Percentiles rank a stretch among this genome's conserved stretches.
phyloP scores from a whole-genome alignment of 1,140 invertebrate genomes.

The Drosophila sproati region DNA sequence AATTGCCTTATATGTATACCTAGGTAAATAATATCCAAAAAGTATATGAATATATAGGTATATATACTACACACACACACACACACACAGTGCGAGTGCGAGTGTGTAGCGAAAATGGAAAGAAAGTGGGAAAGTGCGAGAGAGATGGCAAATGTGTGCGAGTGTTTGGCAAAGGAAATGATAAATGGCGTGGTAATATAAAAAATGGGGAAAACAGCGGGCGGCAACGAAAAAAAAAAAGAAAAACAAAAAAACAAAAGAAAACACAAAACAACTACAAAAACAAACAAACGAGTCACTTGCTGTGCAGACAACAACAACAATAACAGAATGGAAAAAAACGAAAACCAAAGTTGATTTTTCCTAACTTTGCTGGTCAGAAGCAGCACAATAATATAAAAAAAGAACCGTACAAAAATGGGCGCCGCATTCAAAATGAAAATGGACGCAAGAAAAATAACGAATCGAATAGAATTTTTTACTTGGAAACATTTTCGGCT shows the following conservation, averaged over 20 bases:
- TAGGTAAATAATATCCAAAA: slow-evolving; percentile 61
- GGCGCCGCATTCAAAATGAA: slow-evolving; percentile 71
- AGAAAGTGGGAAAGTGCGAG: slow-evolving; percentile 27
- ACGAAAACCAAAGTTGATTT: slow-evolving; percentile 62
- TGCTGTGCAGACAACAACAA: slow-evolving; percentile 44
- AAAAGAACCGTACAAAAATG: slow-evolving; percentile 57
- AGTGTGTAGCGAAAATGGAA: slow-evolving; percentile 1
- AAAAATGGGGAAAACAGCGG: slow-evolving; percentile 79
- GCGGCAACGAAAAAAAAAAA: slow-evolving; percentile 65
- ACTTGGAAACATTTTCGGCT: slow-evolving; percentile 74
- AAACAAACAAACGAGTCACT: slow-evolving; percentile 51
- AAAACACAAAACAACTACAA: slow-evolving; percentile 43
- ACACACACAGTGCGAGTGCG: background rate
- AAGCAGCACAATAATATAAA: slow-evolving; percentile 19
- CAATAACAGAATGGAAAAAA: slow-evolving; percentile 40
- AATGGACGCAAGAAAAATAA: slow-evolving; percentile 54
- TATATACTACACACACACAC: slow-evolving; percentile 10
- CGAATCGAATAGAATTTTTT: slow-evolving; percentile 57
- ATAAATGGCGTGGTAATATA: slow-evolving; percentile 84
- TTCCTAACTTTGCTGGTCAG: slow-evolving; percentile 67
- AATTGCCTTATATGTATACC: slow-evolving; percentile 71
- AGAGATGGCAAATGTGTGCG: slow-evolving; percentile 37
- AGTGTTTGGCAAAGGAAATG: slow-evolving; percentile 77
- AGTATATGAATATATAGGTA: slow-evolving; percentile 57
- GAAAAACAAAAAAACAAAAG: slow-evolving; percentile 40